Base-by-base conservation (phyloP, 2,888 invertebrate genomes). In the Platycheirus albimanus region DNA sequence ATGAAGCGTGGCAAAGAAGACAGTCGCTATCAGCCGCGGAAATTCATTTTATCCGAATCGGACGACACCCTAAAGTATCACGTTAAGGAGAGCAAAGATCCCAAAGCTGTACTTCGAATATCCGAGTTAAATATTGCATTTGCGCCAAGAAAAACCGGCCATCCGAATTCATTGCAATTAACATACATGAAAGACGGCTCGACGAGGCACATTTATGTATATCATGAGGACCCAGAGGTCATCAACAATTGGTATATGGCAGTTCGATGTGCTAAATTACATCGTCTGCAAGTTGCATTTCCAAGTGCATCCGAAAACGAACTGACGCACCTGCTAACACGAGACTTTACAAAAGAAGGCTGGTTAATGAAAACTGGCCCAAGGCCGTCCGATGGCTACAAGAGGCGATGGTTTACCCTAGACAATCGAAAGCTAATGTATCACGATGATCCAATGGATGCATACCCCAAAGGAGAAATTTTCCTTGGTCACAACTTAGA, bases 391-490 rank as follows among this genome's bases (percentile, higher is more conserved):
- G 97, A 97, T 88, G 95, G 95, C 0, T 97, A 96, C 88, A 94
- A 96, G 85, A 94, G 95, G 86, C 85, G 97, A 54, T 98, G 97
- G 97, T 97, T 97, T 89, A 96, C 96, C 0, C 90, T 98, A 47
- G 97, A 97, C 87, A 95, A 95, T 87, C 93, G 97, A 85, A 97
- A 97, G 89, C 92, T 98, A n/a, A 97, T 97, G 96, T 98, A 98
- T 88, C 96, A 97, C 87, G 96, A 96, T 88, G 96, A 96, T 87
- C 95, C 95, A 1, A 91, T 97, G 89, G 96, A 96, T 88, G 96
- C 97, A 2, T 95, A 95, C 91, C 96, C 97, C 0, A 97, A 97
- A 91, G 97, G 97, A 56, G 97, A 97, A 92, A 95, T 97, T 86
- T 97, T 97, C 90, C 91, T 97, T 86, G 97, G 97, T 88, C 89